Conservation (phyloP, 2,888 invertebrate genomes). For the Prenolepis imparis region DNA sequence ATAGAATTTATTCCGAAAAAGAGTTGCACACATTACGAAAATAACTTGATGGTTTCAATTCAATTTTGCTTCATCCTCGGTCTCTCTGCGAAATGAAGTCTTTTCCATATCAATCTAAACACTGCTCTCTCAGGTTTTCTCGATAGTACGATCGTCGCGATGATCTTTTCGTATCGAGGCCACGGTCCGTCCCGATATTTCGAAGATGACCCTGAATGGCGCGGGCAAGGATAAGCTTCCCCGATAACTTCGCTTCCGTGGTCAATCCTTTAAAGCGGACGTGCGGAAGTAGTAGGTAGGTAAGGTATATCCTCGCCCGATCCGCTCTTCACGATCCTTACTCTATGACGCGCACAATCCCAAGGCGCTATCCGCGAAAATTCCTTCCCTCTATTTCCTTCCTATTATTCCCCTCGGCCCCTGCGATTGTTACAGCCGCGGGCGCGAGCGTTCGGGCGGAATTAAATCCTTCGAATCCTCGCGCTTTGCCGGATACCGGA, state of each 20-base stretch:
- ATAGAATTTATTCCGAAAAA: not conserved
- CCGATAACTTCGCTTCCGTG: slow-evolving; percentile 55
- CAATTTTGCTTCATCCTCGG: slow-evolving; percentile 49
- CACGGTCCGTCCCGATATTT: slow-evolving; percentile 43
- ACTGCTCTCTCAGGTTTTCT: slow-evolving; percentile 35
- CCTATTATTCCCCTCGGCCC: slow-evolving; percentile 54
- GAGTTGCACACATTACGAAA: not conserved
- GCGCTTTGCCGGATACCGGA: slow-evolving; percentile 46
- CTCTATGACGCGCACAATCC: slow-evolving; percentile 41
- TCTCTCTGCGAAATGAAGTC: not conserved
- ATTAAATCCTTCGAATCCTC: slow-evolving; percentile 64
- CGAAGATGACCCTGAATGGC: slow-evolving; percentile 56
- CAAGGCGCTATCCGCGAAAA: slow-evolving; percentile 41
- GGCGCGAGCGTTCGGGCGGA: slow-evolving; percentile 48
- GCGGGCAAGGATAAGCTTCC: slow-evolving; percentile 58
- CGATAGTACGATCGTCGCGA: slow-evolving; percentile 19
- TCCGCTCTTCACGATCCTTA: slow-evolving; percentile 21
- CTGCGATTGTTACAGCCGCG: slow-evolving; percentile 50
- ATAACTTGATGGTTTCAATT: slow-evolving; percentile 55
- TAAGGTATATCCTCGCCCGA: not conserved
- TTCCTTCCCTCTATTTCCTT: slow-evolving; percentile 40
- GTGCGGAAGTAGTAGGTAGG: slow-evolving; percentile 55
- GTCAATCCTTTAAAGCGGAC: slow-evolving; percentile 75
- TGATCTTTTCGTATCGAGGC: slow-evolving; percentile 45
- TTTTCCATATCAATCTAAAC: slow-evolving; percentile 24